phyloP scores from a whole-genome alignment of 2,797 vertebrate genomes.

The Sebastes steindachneri region DNA sequence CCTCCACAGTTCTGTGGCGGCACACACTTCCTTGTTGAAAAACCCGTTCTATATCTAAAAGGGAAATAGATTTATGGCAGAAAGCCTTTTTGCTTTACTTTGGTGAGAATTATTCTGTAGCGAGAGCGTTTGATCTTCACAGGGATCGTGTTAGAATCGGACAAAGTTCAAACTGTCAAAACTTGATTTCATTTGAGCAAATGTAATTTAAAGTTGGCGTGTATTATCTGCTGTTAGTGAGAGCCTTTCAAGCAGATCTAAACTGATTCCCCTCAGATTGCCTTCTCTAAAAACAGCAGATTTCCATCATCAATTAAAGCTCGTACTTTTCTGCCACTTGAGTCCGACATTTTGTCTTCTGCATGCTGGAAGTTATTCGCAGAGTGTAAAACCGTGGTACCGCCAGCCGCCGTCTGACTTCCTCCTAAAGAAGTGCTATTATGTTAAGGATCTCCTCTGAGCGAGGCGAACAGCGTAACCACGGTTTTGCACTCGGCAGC shows the following conservation, averaged over 20 bases:
- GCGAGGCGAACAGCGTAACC: no score
- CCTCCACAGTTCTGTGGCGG: not conserved
- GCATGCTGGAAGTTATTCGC: not conserved
- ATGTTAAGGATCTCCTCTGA: no score
- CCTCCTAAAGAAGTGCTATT: no score
- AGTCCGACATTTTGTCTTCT: not conserved
- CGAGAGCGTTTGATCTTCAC: not conserved
- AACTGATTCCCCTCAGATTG: not conserved
- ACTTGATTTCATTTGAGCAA: not conserved
- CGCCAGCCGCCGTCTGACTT: no score
- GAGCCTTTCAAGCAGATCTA: not conserved
- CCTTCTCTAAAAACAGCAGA: not conserved
- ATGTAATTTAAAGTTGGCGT: not conserved
- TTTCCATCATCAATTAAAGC: not conserved
- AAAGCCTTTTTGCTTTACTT: not conserved
- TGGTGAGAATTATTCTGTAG: not conserved
- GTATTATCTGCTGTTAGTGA: not conserved
- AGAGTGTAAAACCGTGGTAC: no score
- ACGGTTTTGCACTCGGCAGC: no score
- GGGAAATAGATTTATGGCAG: not conserved
- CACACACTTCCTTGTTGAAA: not conserved
- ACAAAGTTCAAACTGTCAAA: not conserved
- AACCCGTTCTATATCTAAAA: not conserved
- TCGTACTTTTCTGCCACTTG: not conserved
- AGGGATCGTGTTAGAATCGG: not conserved